Conservation (phyloP, 37 sponge, comb jelly and placozoan species). For the Eunapius fragilis region DNA sequence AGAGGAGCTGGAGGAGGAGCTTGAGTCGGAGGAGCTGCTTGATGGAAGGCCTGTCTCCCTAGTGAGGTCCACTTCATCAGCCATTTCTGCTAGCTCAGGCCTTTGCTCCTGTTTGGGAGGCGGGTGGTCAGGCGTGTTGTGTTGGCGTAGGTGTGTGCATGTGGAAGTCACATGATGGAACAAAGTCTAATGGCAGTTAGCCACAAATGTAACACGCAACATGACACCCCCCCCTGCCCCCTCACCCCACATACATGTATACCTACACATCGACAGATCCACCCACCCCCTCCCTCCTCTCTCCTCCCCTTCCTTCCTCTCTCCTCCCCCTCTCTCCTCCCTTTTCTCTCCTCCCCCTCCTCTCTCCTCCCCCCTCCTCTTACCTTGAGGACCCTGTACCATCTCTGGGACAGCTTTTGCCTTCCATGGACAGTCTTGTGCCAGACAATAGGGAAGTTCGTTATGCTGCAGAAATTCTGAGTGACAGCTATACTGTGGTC, state of each 20-base stretch:
- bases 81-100: conserved; percentile 85
- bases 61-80: conserved; percentile 78
- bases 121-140: too few species aligned
- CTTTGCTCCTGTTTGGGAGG: conserved; percentile 53
- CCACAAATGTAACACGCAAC: too few species aligned
- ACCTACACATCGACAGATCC: not conserved
- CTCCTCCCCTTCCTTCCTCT: too few species aligned
- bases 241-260: too few species aligned
- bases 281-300: not conserved
- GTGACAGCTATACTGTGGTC: conserved; percentile 93
- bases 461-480: conserved; percentile 88
- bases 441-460: conserved; percentile 93
- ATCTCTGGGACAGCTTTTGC: conserved; percentile 95
- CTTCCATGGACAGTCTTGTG: conserved; percentile 87
- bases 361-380: not conserved
- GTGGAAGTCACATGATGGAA: too few species aligned
- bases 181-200: too few species aligned
- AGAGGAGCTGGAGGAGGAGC: conserved; percentile 52
- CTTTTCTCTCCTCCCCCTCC: too few species aligned
- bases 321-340: too few species aligned
- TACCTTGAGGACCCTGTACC: conserved; percentile 77
- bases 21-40: conserved; percentile 55
- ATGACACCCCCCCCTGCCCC: too few species aligned
- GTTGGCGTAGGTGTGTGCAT: too few species aligned
- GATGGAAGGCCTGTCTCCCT: conserved; percentile 85